These are phyloP conservation scores for Drosophila sp. DNA, from an alignment of 1,140 invertebrate species.

Conservation along the genomic window DNA sequence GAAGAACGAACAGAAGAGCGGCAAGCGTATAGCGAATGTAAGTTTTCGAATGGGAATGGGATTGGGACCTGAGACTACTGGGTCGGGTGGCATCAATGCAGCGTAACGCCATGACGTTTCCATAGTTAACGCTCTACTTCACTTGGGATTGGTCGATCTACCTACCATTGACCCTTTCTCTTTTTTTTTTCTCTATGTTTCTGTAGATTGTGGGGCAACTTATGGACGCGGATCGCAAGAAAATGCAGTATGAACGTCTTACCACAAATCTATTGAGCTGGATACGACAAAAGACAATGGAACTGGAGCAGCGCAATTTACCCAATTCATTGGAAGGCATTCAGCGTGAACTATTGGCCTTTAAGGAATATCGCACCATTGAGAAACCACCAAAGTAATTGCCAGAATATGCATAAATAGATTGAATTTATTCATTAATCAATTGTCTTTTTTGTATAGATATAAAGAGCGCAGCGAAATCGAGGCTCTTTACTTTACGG, in stretches of 20 bases:
- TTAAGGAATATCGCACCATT: conserved; percentile 97
- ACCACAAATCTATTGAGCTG: conserved; percentile 95
- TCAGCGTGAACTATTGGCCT: conserved; percentile 93
- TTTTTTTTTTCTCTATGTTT: conserved; percentile 36
- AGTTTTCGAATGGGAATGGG: conserved; percentile 64
- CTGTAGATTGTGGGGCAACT: conserved; percentile 95
- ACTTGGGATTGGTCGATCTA: conserved; percentile 54
- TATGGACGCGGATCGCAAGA: conserved; percentile 96
- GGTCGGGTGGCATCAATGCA: conserved; percentile 52
- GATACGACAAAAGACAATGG: conserved; percentile 94
- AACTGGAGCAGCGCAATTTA: conserved; percentile 93
- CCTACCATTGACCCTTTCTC: conserved; percentile 35
- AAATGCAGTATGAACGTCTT: conserved; percentile 93
- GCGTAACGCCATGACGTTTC: conserved; percentile 74
- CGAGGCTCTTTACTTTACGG: conserved; percentile 97
- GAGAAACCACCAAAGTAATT: conserved; percentile 98
- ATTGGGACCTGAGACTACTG: conserved; percentile 27
- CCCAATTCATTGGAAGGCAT: conserved; percentile 98
- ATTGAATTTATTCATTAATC: neutral
- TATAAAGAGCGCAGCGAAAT: conserved; percentile 98
- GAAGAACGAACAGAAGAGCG: conserved; percentile 99
- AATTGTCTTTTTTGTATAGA: conserved; percentile 81
- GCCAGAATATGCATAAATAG: conserved; percentile 28
- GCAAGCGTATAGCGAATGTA: conserved; percentile 98
- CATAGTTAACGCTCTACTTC: conserved; percentile 76